Evolutionary conservation across 2,888 invertebrate genomes (phyloP), one percentile per base, ranked within the genome.

Genomic region (Drosophila prostipennis): DNA sequence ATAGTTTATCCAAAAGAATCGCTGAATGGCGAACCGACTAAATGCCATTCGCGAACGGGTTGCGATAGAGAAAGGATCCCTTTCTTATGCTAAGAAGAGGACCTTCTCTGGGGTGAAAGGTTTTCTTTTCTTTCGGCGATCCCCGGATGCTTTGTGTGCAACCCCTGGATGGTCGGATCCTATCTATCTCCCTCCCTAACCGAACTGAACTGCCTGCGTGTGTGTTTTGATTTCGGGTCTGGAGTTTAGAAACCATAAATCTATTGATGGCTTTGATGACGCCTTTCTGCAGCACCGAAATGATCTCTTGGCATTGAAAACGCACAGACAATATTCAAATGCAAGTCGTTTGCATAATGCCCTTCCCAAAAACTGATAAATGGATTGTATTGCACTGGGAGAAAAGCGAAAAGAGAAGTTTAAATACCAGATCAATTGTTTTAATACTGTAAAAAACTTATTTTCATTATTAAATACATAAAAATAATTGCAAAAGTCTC

Each of bases 221-320:
- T 74, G 84, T 84, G 89, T 84, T 84, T 84, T 84, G 85, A 89
- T 88, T 83, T 74, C 68, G 64, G 61, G 73, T 74, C 75, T 72
- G 51, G 72, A 89, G 85, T 88, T 88, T 87, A 81, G 85, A 89
- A 89, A 89, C 89, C 84, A 83, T 84, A 89, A 89, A 89, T 89
- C 89, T 83, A 88, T 88, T 87, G 81, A 81, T 81, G 85, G 53
- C 82, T 77, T 87, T 88, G 78, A 86, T 78, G 87, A 59, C 77
- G 75, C 79, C 85, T 87, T 85, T 85, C 89, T 79, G 53, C 89
- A 80, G 84, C 78, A 69, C 72, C 87, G 29, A 83, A 87, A 87
- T 87, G 87, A 86, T 87, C 87, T 84, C 57, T 68, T 74, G 69
- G 68, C 87, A 85, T 85, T 82, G 68, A 82, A 81, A 85, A 67